Percentiles rank a stretch among this genome's conserved stretches.
These are phyloP conservation scores for Drosophila percnosoma DNA, from an alignment of 2,888 invertebrate species.

Conservation along the genomic window DNA sequence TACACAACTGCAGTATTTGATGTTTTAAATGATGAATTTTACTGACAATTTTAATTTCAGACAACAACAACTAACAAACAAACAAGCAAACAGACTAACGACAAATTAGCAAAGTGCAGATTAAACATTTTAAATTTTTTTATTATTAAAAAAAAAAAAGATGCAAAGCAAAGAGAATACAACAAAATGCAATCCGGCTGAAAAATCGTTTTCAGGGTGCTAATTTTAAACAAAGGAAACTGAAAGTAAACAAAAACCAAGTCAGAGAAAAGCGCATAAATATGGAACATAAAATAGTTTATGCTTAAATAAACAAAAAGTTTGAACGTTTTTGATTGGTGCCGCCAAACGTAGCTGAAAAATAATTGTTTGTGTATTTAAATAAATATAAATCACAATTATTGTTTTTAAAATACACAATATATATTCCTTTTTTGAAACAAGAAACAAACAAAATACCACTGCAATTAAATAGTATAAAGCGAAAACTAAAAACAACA, in stretches of 20 bases:
- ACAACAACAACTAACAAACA: conserved; percentile 21
- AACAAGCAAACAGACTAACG: conserved; percentile 4
- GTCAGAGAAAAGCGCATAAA: conserved; percentile 36
- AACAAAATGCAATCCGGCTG: conserved; percentile 80
- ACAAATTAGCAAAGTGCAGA: conserved; percentile 33
- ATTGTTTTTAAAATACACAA: conserved; percentile 23
- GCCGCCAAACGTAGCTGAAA: conserved; percentile 49
- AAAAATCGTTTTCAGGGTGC: conserved; percentile 85
- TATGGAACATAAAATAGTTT: conserved; percentile 52
- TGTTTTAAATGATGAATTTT: conserved; percentile 44
- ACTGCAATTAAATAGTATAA: conserved; percentile 72
- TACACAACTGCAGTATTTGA: conserved; percentile 66
- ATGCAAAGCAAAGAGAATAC: conserved; percentile 16
- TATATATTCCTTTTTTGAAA: conserved; percentile 13
- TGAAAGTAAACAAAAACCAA: conserved; percentile 17
- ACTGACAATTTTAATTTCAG: conserved; percentile 25
- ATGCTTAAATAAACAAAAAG: conserved; percentile 54
- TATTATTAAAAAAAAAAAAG: conserved; percentile 17
- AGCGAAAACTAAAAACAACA: conserved; percentile 53
- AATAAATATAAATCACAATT: conserved; percentile 23
- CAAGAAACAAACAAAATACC: conserved; percentile 11
- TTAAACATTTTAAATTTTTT: conserved; percentile 31
- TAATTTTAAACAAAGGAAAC: conserved; percentile 65
- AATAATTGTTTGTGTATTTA: conserved; percentile 51
- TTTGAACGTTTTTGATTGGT: conserved; percentile 85